phyloP scores from a whole-genome alignment of 2,888 invertebrate genomes.

The Tillus elongatus region DNA sequence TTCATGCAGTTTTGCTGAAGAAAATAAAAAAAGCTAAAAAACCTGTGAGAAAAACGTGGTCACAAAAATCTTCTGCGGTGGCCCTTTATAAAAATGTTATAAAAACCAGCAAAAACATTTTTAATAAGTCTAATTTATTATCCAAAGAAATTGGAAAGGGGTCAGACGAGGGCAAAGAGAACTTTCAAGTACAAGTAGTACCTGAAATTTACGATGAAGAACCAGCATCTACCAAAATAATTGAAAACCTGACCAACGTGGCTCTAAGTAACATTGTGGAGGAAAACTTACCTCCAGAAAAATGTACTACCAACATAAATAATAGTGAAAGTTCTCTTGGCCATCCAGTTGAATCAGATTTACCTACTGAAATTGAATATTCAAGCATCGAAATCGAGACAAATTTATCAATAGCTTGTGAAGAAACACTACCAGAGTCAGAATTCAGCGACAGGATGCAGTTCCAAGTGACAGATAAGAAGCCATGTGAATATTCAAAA shows the following conservation, averaged over 20 bases:
- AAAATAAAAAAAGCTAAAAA: conserved; percentile 28
- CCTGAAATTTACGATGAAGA: conserved; percentile 32
- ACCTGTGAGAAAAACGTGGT: conserved; percentile 28
- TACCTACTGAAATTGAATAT: conserved; percentile 36
- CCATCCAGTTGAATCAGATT: conserved; percentile 25
- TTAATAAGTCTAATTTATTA: not conserved
- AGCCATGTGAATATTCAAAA: conserved; percentile 29
- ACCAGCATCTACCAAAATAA: conserved; percentile 17
- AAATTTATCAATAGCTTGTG: conserved; percentile 27
- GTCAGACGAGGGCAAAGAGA: conserved; percentile 36
- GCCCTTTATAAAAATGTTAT: conserved; percentile 24
- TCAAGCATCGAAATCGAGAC: conserved; percentile 34
- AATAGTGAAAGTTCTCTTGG: conserved; percentile 23
- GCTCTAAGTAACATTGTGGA: conserved; percentile 10
- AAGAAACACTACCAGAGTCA: conserved; percentile 24
- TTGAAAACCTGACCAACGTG: conserved; percentile 18
- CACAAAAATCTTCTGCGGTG: conserved; percentile 25
- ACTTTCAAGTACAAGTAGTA: conserved; percentile 37
- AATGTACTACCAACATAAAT: conserved; percentile 7
- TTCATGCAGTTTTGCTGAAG: conserved; percentile 35
- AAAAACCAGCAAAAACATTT: conserved; percentile 18
- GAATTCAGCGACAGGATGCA: conserved; percentile 30
- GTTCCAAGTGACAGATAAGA: conserved; percentile 31
- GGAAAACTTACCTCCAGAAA: conserved; percentile 7
- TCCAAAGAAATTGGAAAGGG: conserved; percentile 7